These are phyloP conservation scores for Percopsis transmontana DNA, from an alignment of 2,113 vertebrate genomes.

Conservation along the genomic window DNA sequence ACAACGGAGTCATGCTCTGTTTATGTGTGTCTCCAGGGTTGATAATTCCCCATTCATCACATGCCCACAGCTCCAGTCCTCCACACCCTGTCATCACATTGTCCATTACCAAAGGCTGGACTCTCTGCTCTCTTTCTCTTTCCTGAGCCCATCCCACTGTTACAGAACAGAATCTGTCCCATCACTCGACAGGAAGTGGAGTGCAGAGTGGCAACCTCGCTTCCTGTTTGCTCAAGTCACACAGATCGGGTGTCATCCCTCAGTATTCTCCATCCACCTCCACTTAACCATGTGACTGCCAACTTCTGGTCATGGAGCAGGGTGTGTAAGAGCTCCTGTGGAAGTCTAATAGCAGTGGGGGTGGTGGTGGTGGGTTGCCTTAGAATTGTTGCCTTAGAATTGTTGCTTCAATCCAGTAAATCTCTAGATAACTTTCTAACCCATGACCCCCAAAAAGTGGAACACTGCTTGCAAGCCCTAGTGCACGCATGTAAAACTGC, in stretches of 20 bases:
- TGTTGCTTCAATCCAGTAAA: not conserved
- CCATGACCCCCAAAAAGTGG: too few relatives aligned
- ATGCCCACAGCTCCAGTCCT: not conserved
- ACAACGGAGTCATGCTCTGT: constrained; percentile 51
- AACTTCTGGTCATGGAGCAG: constrained; percentile 54
- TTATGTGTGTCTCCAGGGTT: constrained; percentile 18
- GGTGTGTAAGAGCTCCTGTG: not conserved
- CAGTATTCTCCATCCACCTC: constrained; percentile 39
- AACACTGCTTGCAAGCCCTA: too few relatives aligned
- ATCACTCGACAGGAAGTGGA: constrained; percentile 49
- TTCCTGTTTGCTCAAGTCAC: constrained; percentile 68
- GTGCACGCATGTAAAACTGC: too few relatives aligned
- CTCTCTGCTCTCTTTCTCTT: not conserved
- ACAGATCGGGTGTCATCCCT: constrained; percentile 65
- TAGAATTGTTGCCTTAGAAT: not conserved
- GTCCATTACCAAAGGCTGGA: constrained; percentile 23
- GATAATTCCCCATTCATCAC: constrained; percentile 18
- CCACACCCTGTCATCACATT: not conserved
- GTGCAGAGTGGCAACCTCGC: constrained; percentile 27
- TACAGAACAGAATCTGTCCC: constrained; percentile 41
- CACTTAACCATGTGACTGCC: constrained; percentile 13
- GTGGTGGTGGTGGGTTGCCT: too few relatives aligned
- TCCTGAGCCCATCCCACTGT: constrained; percentile 46
- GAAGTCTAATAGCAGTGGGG: not conserved
- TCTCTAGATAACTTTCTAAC: too few relatives aligned